These are phyloP conservation scores for Corynorhinus townsendii DNA, from an alignment of 2,113 vertebrate genomes.

Conservation along the genomic window DNA sequence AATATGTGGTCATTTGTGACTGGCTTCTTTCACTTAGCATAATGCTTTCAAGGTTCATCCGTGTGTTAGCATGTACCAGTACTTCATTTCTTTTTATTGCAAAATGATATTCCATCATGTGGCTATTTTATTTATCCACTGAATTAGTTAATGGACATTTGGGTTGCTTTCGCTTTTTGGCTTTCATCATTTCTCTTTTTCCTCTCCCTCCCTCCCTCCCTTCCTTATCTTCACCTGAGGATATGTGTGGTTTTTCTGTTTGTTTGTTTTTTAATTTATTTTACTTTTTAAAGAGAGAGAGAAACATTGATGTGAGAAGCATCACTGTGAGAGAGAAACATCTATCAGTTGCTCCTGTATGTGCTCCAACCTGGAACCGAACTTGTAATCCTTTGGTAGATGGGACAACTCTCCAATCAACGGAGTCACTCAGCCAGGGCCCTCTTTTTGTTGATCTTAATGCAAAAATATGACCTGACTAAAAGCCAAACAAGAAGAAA, in stretches of 20 bases:
- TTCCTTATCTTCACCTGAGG: too few species aligned
- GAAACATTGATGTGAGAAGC: background rate
- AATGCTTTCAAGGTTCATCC: background rate
- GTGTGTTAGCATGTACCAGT: background rate
- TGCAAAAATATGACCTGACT: slow-evolving; percentile 9
- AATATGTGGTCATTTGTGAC: background rate
- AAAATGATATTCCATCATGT: background rate
- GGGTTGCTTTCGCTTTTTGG: background rate
- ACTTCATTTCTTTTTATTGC: background rate
- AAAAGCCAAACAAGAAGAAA: background rate
- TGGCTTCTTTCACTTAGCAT: background rate
- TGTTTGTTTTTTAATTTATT: background rate
- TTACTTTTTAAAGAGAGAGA: background rate
- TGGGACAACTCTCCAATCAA: background rate
- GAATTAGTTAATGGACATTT: background rate
- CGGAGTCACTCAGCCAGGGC: background rate
- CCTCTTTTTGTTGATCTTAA: background rate
- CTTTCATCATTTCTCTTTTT: background rate
- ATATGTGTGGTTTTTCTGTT: too few species aligned
- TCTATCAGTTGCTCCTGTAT: background rate
- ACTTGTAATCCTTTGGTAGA: background rate
- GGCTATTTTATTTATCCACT: background rate
- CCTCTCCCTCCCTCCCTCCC: background rate
- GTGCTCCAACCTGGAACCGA: background rate
- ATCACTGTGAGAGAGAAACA: background rate